Evolutionary conservation across 2,888 invertebrate genomes (phyloP), one percentile per base, ranked within the genome.

Genomic region (Pyrochroa serraticornis): DNA sequence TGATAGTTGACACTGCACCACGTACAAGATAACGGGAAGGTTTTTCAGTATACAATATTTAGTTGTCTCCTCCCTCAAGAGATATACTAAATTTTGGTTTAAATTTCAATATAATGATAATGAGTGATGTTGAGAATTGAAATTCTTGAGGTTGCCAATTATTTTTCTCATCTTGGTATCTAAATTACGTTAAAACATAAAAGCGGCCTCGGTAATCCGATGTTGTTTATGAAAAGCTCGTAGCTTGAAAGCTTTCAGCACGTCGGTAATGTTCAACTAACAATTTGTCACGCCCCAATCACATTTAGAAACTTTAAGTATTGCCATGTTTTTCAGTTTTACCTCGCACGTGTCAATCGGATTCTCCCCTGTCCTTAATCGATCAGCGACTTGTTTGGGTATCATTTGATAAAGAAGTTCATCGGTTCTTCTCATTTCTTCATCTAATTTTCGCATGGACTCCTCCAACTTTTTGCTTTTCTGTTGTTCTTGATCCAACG

Each of bases 381-480:
- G 83, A 78, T 97, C 97, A 0, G 97, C 97, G 3, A 98, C 97
- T 75, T 95, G 93, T 77, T 95, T 96, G 31, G 98, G 98, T 82
- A 98, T 97, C 97, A 98, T 97, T 82, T 98, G 97, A 79, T 98
- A 98, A 1, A 98, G 81, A 22, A 98, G 82, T 71, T 96, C 95
- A 75, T 98, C 97, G 0, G 97, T 97, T 61, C 95, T 84, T 71
- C 91, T 89, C 94, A 97, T 97, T 79, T 97, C 97, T 66, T 92
- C 92, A 75, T 97, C 97, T 63, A 98, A 80, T 75, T 95, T 94
- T 68, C 91, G 84, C 96, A 98, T 97, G 0, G 95, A 96, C 73
- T 97, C 96, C 73, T 97, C 96, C 45, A 98, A 80, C 72, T 96
- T 96, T 78, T 94, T 94, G 57, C 95, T 95, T 79, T 98, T 98